These are phyloP conservation scores for Geopemphigus sp. DNA, from an alignment of 1,140 invertebrate species.

Conservation along the genomic window DNA sequence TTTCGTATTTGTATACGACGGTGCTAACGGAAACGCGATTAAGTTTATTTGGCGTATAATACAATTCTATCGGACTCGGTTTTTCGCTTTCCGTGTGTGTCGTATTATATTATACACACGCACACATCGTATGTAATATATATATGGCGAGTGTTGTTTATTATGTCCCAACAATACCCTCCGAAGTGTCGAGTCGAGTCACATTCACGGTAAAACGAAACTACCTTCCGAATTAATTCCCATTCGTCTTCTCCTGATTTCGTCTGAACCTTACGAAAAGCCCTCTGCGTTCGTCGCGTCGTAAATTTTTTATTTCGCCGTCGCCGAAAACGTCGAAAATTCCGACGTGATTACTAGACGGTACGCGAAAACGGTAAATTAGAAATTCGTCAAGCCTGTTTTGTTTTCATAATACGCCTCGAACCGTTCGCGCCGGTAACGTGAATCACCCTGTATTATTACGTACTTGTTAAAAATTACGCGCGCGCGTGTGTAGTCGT, in stretches of 20 bases:
- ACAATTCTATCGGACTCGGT: not conserved
- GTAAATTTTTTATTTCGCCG: not conserved
- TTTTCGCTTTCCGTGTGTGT: not conserved
- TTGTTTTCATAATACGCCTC: no score
- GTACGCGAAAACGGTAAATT: no score
- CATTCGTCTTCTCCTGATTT: not conserved
- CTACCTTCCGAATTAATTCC: not conserved
- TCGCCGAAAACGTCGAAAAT: no score
- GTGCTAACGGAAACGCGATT: not conserved
- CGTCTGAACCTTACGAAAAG: not conserved
- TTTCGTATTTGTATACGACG: no score
- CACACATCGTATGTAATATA: no score
- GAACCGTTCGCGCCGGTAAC: not conserved
- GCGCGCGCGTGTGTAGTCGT: no score
- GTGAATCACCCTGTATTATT: not conserved
- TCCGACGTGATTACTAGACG: no score
- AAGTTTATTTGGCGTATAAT: slow-evolving; percentile 9
- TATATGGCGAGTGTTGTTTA: not conserved
- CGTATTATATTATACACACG: not conserved
- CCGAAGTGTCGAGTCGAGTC: not conserved
- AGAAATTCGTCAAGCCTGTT: no score
- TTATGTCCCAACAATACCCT: not conserved
- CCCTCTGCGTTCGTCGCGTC: not conserved
- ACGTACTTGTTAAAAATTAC: not conserved
- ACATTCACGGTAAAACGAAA: not conserved